These are phyloP conservation scores for Eretmochelys imbricata DNA, from an alignment of 2,113 vertebrate species.

Conservation along the genomic window DNA sequence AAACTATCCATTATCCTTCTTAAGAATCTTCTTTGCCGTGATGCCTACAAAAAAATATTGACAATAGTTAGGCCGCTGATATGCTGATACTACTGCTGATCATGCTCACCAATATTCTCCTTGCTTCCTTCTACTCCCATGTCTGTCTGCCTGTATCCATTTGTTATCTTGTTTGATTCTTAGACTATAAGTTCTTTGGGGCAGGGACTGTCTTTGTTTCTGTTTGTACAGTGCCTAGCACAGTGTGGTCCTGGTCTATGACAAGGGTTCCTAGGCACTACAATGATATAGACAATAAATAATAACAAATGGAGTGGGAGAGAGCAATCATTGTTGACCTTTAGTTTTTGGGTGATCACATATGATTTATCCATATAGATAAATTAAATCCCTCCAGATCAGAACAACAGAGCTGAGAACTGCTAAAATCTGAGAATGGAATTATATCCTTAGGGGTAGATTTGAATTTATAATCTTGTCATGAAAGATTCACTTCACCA, in stretches of 20 bases:
- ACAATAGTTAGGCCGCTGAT: accelerated
- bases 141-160: no score
- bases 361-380: not conserved
- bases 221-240: not conserved
- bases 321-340: not conserved
- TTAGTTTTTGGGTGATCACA: not conserved
- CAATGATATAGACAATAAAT: no score
- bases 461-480: not conserved
- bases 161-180: not conserved
- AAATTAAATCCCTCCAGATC: not conserved
- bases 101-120: not conserved
- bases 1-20: not conserved
- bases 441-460: not conserved
- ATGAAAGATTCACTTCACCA: not conserved
- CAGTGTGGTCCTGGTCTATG: not conserved
- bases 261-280: not conserved
- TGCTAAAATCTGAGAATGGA: not conserved
- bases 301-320: no score
- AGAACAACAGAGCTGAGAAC: not conserved
- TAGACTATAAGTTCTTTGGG: not conserved
- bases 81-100: accelerated
- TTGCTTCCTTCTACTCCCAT: no score
- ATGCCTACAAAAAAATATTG: accelerated
- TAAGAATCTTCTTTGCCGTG: not conserved
- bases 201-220: not conserved